Percentiles rank a stretch among this genome's conserved stretches.
phyloP scores from a whole-genome alignment of 1,140 invertebrate species.

The Drosophila trapezifrons region DNA sequence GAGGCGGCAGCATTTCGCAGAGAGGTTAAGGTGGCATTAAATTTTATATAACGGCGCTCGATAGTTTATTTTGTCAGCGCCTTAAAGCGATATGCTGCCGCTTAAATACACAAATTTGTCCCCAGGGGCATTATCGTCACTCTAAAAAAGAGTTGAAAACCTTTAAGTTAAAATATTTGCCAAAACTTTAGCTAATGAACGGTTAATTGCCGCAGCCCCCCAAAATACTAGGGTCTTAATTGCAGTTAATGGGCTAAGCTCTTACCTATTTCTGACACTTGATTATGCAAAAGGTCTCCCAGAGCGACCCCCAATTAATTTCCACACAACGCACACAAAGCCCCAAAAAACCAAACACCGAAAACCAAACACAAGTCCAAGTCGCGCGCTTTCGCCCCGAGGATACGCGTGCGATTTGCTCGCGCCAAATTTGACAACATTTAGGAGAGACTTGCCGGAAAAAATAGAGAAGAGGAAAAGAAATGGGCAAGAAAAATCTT shows the following conservation, averaged over 20 bases:
- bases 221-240: slow-evolving; percentile 50
- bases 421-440: slow-evolving; percentile 75
- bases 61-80: slow-evolving; percentile 44
- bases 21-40: slow-evolving; percentile 31
- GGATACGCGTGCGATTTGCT: slow-evolving; percentile 59
- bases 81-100: slow-evolving; percentile 20
- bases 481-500: background rate
- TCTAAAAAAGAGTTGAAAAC: slow-evolving; percentile 16
- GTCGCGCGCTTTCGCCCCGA: slow-evolving; percentile 34
- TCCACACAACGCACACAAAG: slow-evolving; percentile 21
- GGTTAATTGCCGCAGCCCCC: slow-evolving; percentile 66
- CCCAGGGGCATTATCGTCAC: slow-evolving; percentile 17
- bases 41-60: slow-evolving; percentile 75
- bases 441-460: slow-evolving; percentile 27
- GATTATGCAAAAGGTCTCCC: slow-evolving; percentile 75
- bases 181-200: slow-evolving; percentile 73
- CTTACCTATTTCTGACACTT: slow-evolving; percentile 65
- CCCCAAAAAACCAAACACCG: background rate
- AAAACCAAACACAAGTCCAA: slow-evolving; percentile 18
- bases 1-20: too few relatives aligned
- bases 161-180: slow-evolving; percentile 61
- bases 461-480: background rate
- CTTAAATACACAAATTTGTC: slow-evolving; percentile 42
- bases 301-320: slow-evolving; percentile 53
- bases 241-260: slow-evolving; percentile 65